Percentiles rank a stretch among this genome's conserved stretches.
These are phyloP conservation scores for Rhinopithecus roxellana DNA, from an alignment of 2,113 vertebrate genomes.

Conservation along the genomic window DNA sequence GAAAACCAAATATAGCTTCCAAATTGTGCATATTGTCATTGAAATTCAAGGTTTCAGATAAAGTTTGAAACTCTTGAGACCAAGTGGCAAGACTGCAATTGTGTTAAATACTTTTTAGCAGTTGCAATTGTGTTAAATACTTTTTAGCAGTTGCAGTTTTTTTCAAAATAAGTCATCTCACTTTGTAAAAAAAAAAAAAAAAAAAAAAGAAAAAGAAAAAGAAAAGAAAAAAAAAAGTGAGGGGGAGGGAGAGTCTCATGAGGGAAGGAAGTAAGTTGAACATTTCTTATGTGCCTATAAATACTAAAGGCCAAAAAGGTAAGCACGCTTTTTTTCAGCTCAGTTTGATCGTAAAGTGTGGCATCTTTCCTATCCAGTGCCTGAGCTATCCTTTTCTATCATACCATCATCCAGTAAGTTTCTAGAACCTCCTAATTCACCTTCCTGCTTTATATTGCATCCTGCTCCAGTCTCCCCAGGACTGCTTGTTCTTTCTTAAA, in stretches of 20 bases:
- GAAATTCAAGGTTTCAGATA: conserved; percentile 31
- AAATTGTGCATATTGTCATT: conserved; percentile 27
- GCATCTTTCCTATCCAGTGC: not conserved
- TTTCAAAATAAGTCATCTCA: conserved; percentile 31
- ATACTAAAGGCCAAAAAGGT: not conserved
- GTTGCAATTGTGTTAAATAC: not conserved
- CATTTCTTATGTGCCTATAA: not conserved
- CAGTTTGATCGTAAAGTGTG: not conserved
- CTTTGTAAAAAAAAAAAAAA: not conserved
- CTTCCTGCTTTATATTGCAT: not conserved
- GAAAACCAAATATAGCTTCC: conserved; percentile 44
- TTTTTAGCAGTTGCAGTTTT: not conserved
- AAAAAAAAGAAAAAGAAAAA: not conserved
- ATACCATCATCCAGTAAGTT: not conserved
- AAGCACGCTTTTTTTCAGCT: not conserved
- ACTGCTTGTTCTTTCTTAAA: not conserved
- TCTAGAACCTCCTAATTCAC: not conserved
- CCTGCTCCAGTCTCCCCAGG: not conserved
- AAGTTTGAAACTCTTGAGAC: not conserved
- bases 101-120: not conserved
- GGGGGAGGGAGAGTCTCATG: not conserved
- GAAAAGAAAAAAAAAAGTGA: not conserved
- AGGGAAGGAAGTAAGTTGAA: not conserved
- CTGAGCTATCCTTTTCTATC: not conserved
- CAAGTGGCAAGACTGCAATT: not conserved